Evolutionary conservation across 2,888 invertebrate species (phyloP), one percentile per base, ranked within the genome.

Genomic region (Cistogaster globosa): DNA sequence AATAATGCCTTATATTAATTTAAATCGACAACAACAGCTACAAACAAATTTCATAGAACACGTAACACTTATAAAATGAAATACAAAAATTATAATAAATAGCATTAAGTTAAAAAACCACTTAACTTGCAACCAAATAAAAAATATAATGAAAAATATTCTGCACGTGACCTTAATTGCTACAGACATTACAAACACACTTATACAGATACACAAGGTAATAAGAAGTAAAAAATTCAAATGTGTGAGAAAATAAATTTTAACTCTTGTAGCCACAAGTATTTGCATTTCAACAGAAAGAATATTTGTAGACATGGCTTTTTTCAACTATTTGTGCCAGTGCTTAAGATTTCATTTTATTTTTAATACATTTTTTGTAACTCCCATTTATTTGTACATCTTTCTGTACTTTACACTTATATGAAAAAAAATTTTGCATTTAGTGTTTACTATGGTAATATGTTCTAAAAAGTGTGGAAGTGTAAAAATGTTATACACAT

Each of bases 91-190:
- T 58, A 65, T 45, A 82, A 67, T 57, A 55, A 62, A 76, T 71
- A 53, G 53, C 45, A 48, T 48, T 69, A 48, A 71, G 72, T 68
- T 55, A 51, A 63, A n/a, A 53, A 78, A 74, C 18, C 62, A 83
- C 79, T 69, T 75, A 60, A 60, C 42, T 42, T 42, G 12, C 32
- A 62, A 68, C 26, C 51, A 38, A 71, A 83, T 72, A 65, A 60
- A 63, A 79, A 60, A n/a, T 68, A 63, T 60, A 36, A 62, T 67
- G 67, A 60, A 67, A 60, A 68, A 75, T 55, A 68, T 78, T 68
- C 45, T 68, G 55, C 77, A 79, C 67, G 71, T 84, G 84, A 80
- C 75, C 74, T 79, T 84, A 78, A 82, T 76, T 78, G 68, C 68
- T 48, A 38, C 22, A 32, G 11, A 71, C 77, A 58, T 42, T 26